phyloP scores from a whole-genome alignment of 2,797 vertebrate genomes.

The Lagorchestes hirsutus region DNA sequence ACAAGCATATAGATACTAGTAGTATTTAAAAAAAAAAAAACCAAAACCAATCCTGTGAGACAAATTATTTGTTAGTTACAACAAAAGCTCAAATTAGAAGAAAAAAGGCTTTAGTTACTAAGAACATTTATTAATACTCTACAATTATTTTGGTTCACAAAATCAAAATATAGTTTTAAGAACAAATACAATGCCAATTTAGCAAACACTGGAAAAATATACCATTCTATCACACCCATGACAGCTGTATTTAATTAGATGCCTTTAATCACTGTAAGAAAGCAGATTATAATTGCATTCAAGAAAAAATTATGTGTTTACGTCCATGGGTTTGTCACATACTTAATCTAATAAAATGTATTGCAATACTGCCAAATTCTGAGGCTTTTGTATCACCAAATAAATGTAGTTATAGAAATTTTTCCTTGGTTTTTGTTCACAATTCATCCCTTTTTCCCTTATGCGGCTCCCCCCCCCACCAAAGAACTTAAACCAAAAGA shows the following conservation, averaged over 20 bases:
- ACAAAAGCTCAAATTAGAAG: conserved; percentile 86
- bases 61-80: conserved; percentile 86
- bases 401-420: conserved; percentile 45
- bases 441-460: neutral
- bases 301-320: conserved; percentile 66
- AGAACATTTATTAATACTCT: conserved; percentile 82
- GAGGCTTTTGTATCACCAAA: conserved; percentile 24
- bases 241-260: conserved; percentile 64
- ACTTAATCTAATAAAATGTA: conserved; percentile 60
- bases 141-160: conserved; percentile 77
- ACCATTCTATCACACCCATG: conserved; percentile 58
- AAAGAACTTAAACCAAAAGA: conserved; percentile 62
- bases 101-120: conserved; percentile 77
- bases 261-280: conserved; percentile 66
- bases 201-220: conserved; percentile 67
- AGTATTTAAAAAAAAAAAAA: conserved; percentile 68
- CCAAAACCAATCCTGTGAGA: conserved; percentile 74
- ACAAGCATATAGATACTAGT: conserved; percentile 92
- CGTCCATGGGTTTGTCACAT: conserved; percentile 56
- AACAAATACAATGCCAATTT: conserved; percentile 70
- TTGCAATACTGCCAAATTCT: conserved; percentile 42
- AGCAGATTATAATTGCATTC: conserved; percentile 60
- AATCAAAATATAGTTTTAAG: conserved; percentile 78
- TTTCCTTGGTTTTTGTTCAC: conserved; percentile 59
- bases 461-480: neutral